Percentiles rank a stretch among this genome's conserved stretches.
Evolutionary conservation across 2,888 invertebrate genomes (phyloP).

Genomic region (Drosophila algonquin): DNA sequence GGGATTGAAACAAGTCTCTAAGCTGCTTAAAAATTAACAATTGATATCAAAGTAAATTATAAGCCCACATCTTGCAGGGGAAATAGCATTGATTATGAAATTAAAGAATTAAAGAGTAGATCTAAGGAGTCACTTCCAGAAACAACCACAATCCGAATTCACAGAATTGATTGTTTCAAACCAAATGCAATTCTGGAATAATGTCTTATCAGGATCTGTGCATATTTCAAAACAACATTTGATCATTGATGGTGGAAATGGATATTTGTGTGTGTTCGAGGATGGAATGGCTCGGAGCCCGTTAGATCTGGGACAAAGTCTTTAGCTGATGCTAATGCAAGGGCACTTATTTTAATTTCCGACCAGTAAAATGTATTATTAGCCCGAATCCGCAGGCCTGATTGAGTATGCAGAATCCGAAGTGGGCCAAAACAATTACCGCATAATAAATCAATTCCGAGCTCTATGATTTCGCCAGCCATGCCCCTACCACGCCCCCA

Average conservation of each 20-base stretch:
- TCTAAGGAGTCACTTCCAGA: no score
- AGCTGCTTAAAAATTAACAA: not conserved
- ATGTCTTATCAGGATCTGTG: not conserved
- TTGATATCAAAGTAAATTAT: not conserved
- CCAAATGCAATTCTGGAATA: no score
- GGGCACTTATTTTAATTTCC: slow-evolving; percentile 56
- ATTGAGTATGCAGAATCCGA: slow-evolving; percentile 67
- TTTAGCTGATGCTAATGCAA: slow-evolving; percentile 16
- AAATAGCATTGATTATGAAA: no score
- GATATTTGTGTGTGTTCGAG: no score
- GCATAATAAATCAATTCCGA: slow-evolving; percentile 82
- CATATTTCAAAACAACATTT: not conserved
- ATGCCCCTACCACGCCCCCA: slow-evolving; percentile 52
- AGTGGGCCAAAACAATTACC: slow-evolving; percentile 81
- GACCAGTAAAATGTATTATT: slow-evolving; percentile 60
- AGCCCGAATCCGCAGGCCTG: slow-evolving; percentile 49
- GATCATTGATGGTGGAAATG: not conserved
- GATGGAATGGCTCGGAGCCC: not conserved
- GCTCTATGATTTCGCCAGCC: slow-evolving; percentile 71
- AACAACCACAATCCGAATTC: no score
- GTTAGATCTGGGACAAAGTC: slow-evolving; percentile 21
- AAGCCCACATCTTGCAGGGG: not conserved
- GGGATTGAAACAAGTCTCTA: slow-evolving; percentile 18
- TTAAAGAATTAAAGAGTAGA: no score
- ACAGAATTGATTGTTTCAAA: no score